phyloP scores from a whole-genome alignment of 2,113 vertebrate genomes.

The Calidris pygmaea region DNA sequence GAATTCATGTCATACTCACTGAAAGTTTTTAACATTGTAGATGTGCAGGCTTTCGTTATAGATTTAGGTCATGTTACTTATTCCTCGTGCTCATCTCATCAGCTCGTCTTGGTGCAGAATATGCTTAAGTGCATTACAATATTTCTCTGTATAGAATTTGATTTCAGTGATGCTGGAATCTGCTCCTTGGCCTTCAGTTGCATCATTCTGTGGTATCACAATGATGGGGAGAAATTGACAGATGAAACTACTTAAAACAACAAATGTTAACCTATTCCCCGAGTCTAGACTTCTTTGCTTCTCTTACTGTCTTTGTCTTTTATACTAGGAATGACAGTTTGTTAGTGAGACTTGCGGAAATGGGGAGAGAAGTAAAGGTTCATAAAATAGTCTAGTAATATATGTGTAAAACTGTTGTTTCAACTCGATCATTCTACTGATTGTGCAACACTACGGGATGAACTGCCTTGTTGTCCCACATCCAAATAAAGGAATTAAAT shows the following conservation, averaged over 20 bases:
- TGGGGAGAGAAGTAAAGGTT: rapidly evolving
- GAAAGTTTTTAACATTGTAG: background rate
- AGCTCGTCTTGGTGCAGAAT: background rate
- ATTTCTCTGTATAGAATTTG: background rate
- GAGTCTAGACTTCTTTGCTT: background rate
- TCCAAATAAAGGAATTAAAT: background rate
- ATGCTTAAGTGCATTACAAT: background rate
- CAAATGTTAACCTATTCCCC: background rate
- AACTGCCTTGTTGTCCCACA: background rate
- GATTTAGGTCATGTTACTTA: conserved; percentile 33
- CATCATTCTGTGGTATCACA: background rate
- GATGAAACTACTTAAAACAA: background rate
- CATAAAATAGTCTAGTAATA: background rate
- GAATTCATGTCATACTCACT: background rate
- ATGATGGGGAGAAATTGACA: background rate
- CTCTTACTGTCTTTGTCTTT: background rate
- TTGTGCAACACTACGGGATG: rapidly evolving
- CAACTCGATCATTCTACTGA: background rate
- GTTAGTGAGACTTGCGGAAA: rapidly evolving
- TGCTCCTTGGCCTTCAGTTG: background rate
- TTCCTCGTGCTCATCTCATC: background rate
- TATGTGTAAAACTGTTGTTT: background rate
- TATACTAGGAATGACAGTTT: background rate
- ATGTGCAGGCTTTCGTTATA: background rate
- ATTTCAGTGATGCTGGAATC: background rate